phyloP scores from a whole-genome alignment of 1,140 invertebrate genomes.

The Potamilus streckersoni region DNA sequence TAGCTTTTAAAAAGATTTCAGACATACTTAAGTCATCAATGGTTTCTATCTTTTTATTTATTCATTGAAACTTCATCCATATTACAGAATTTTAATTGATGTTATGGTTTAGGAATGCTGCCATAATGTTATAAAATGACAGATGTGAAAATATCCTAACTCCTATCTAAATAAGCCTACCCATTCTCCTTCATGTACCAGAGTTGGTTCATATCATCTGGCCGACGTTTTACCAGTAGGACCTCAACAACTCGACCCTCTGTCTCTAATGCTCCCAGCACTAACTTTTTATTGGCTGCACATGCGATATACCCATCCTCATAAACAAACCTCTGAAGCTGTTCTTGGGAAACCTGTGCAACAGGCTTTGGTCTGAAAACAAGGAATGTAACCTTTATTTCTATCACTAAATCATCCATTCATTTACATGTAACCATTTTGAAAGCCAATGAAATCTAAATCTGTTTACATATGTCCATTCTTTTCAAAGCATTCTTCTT shows the following conservation, averaged over 20 bases:
- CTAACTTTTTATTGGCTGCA: slow-evolving; percentile 52
- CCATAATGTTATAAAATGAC: not conserved
- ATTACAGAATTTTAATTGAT: too few relatives aligned
- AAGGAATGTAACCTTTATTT: not conserved
- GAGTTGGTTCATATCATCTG: slow-evolving; percentile 63
- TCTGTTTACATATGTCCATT: too few relatives aligned
- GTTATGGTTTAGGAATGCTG: too few relatives aligned
- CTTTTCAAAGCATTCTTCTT: too few relatives aligned
- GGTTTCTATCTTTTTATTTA: too few relatives aligned
- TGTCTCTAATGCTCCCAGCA: slow-evolving; percentile 53
- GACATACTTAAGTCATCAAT: too few relatives aligned
- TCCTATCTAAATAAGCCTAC: slow-evolving; percentile 32
- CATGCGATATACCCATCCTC: slow-evolving; percentile 62
- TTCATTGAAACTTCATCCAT: too few relatives aligned
- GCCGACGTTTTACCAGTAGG: slow-evolving; percentile 54
- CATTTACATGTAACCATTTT: too few relatives aligned
- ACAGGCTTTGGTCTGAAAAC: slow-evolving; percentile 48
- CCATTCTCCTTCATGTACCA: slow-evolving; percentile 63
- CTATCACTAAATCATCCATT: too few relatives aligned
- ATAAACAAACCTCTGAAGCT: slow-evolving; percentile 62
- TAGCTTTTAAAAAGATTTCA: too few relatives aligned
- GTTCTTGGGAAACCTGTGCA: slow-evolving; percentile 45
- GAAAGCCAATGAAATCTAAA: too few relatives aligned
- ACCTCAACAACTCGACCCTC: slow-evolving; percentile 60
- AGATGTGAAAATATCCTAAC: not conserved